These are phyloP conservation scores for Siderastrea radians DNA, from an alignment of 92 coral and sea anemone genomes.

Conservation along the genomic window DNA sequence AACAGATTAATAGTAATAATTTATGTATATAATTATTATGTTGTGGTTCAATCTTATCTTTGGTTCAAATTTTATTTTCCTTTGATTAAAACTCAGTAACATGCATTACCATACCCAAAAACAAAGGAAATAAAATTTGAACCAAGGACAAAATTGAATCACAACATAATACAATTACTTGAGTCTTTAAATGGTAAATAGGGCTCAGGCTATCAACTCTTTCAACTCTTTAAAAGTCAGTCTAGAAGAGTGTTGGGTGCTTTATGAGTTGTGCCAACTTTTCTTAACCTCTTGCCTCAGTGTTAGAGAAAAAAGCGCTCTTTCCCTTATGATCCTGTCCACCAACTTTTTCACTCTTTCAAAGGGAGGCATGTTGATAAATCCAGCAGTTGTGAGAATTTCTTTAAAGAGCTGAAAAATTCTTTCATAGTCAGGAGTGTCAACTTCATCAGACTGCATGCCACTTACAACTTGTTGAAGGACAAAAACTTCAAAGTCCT, in stretches of 20 bases:
- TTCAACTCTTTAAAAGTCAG: neutral
- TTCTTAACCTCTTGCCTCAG: constrained; percentile 21
- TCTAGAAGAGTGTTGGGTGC: neutral
- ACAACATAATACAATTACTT: neutral
- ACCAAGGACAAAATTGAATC: too few relatives aligned
- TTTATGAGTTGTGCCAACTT: constrained; percentile 4
- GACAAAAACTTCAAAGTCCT: constrained; percentile 63
- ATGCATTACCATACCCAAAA: too few relatives aligned
- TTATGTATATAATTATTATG: too few relatives aligned
- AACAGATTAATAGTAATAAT: too few relatives aligned
- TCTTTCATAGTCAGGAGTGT: constrained; percentile 27
- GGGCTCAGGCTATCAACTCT: neutral
- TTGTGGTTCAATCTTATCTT: too few relatives aligned
- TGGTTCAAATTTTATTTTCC: too few relatives aligned
- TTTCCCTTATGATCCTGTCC: constrained; percentile 22
- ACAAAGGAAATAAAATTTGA: too few relatives aligned
- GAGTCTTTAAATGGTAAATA: neutral
- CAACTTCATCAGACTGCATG: neutral
- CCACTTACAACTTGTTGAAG: constrained; percentile 42
- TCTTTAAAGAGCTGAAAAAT: constrained; percentile 30
- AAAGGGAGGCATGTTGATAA: neutral
- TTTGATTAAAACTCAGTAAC: too few relatives aligned
- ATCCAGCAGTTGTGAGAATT: constrained; percentile 26
- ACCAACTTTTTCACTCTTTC: constrained; percentile 35
- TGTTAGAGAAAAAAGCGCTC: constrained; percentile 13